Evolutionary conservation across 2,888 invertebrate genomes (phyloP), one percentile per base, ranked within the genome.

Genomic region (Sturmia bella): DNA sequence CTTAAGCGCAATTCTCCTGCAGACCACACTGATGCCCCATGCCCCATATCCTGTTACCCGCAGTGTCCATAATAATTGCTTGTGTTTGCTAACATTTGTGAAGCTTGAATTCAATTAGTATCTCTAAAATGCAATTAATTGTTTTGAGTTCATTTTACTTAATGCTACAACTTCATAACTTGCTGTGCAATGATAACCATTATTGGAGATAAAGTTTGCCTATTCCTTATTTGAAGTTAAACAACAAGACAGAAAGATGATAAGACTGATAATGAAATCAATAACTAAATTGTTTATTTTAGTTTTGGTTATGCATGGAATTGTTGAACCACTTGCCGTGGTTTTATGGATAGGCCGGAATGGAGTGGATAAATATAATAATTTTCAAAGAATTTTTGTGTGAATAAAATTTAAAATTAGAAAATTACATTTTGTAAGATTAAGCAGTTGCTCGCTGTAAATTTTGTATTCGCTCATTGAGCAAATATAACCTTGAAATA

Each of bases 41-140:
- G 54, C 27, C 15, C 45, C 12, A 4, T 64, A 59, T 74, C 63
- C 63, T 39, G 15, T 69, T 70, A 64, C 69, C 52, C 41, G 52
- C 13, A 19, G 39, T 50, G 39, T 24, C 37, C 39, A 19, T 24
- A 39, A 70, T 59, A 70, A 50, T 70, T 70, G 57, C 48, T 57
- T 57, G 37, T 64, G 13, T 50, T 32, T 32, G 21, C 12, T n/a
- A 5, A n/a, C 2, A 63, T 64, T 12, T 59, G 15, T 21, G 17
- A 66, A 70, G 69, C 69, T 70, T 56, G 70, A 74, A 59, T 78
- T 82, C 78, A 82, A 78, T 78, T 78, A 74, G 66, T 64, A 75
- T 70, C 70, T 82, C 27, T 70, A 56, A 68, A 76, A 72, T 39
- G 68, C 72, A 72, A 81, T 81, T 80, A 76, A 81, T 76, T 81